A percentile compares a stretch with the other conserved stretches of the same genome.
These are phyloP conservation scores for Shargacucullia verbasci DNA, from an alignment of 2,888 invertebrate species.

Conservation along the genomic window DNA sequence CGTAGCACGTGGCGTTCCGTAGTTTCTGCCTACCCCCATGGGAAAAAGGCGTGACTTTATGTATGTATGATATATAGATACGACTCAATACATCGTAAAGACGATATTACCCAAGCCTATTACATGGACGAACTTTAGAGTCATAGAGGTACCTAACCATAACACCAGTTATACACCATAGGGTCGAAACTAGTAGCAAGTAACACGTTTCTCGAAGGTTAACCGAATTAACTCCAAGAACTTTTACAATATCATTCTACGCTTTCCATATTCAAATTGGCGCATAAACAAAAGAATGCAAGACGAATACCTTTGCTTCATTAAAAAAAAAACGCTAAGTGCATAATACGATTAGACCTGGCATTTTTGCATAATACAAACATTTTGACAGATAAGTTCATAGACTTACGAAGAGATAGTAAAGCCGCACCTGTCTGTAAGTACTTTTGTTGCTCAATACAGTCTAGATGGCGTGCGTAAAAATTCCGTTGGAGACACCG, in stretches of 20 bases:
- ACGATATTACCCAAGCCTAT: no score
- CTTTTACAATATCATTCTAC: neutral
- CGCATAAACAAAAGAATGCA: neutral
- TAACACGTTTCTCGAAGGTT: neutral
- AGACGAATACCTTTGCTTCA: neutral
- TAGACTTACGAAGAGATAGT: slow-evolving; percentile 33
- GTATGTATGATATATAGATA: no score
- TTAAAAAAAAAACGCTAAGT: neutral
- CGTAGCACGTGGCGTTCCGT: no score
- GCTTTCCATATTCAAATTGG: neutral
- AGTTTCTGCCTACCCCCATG: no score
- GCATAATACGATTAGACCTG: slow-evolving; percentile 1
- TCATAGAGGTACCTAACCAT: no score
- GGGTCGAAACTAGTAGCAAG: no score
- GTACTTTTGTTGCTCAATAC: slow-evolving; percentile 45
- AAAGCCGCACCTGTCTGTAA: slow-evolving; percentile 28
- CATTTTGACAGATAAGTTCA: slow-evolving; percentile 23
- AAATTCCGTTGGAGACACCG: slow-evolving; percentile 46
- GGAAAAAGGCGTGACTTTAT: no score
- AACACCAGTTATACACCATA: no score
- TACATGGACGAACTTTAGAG: no score
- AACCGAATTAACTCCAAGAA: no score
- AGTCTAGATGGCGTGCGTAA: slow-evolving; percentile 40
- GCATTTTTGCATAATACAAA: slow-evolving; percentile 25
- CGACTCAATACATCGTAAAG: no score